These are phyloP conservation scores for Hybognathus amarus DNA, from an alignment of 2,797 vertebrate genomes.

Conservation along the genomic window DNA sequence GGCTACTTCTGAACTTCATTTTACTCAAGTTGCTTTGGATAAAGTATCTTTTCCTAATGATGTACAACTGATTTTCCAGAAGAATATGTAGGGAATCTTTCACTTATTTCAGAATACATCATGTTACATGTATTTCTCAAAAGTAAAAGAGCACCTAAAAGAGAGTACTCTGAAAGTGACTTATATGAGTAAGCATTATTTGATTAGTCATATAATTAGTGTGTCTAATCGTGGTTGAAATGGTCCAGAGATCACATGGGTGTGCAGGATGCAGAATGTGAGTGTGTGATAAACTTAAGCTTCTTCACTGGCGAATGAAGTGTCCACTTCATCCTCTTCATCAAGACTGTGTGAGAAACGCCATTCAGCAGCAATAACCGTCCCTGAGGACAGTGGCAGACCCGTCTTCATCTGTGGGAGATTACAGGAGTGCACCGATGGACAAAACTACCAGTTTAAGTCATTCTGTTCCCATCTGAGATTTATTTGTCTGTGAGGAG, in stretches of 20 bases:
- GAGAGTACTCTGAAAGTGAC: background rate
- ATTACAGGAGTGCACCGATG: background rate
- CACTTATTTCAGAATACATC: background rate
- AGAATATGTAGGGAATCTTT: background rate
- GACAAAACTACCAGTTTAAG: background rate
- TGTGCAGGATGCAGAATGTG: background rate
- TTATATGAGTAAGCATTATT: no score
- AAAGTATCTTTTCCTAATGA: background rate
- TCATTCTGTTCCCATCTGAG: background rate
- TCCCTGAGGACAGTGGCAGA: background rate
- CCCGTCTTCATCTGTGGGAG: background rate
- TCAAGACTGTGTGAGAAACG: background rate
- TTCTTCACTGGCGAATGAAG: background rate
- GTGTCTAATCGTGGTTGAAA: background rate
- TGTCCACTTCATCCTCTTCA: background rate
- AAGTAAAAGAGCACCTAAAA: background rate
- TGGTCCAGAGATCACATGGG: background rate
- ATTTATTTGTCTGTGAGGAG: no score
- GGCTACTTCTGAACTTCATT: background rate
- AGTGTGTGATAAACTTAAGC: background rate
- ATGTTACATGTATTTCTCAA: background rate
- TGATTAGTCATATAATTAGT: background rate
- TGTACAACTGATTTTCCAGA: background rate
- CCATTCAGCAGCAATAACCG: no score
- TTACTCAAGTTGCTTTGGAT: background rate